phyloP scores from a whole-genome alignment of 2,113 vertebrate species.

The Stictonetta naevosa region DNA sequence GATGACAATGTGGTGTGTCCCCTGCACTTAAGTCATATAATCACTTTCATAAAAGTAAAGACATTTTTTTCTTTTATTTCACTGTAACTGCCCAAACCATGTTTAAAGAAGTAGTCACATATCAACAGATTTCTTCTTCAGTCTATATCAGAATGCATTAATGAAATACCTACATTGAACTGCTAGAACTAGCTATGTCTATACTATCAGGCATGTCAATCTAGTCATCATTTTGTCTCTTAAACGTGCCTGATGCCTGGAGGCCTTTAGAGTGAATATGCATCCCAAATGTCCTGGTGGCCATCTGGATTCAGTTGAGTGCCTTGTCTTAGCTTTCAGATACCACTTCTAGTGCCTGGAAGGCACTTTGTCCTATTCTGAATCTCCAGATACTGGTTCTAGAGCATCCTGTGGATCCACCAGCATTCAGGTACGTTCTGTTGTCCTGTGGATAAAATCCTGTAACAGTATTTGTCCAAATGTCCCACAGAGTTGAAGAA shows the following conservation, averaged over 20 bases:
- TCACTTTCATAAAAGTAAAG: background rate
- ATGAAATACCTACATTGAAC: background rate
- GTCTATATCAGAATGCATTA: background rate
- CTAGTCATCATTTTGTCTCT: fast-evolving
- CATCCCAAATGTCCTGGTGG: background rate
- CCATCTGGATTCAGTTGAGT: background rate
- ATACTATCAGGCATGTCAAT: background rate
- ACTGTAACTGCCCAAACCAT: background rate
- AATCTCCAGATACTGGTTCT: background rate
- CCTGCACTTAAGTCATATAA: background rate
- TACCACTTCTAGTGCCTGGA: background rate
- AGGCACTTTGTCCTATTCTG: background rate
- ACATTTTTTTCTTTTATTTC: background rate
- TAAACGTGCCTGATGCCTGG: background rate
- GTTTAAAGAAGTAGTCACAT: background rate
- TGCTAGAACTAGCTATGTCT: background rate
- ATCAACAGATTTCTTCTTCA: background rate
- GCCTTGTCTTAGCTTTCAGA: background rate
- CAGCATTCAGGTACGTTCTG: background rate
- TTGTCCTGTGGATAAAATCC: background rate
- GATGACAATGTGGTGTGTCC: background rate
- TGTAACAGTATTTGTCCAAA: background rate
- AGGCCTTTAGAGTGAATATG: background rate
- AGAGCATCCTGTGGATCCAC: fast-evolving
- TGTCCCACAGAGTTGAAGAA: background rate